phyloP scores from a whole-genome alignment of 2,888 invertebrate genomes.

The Lordiphosa fenestrarum region DNA sequence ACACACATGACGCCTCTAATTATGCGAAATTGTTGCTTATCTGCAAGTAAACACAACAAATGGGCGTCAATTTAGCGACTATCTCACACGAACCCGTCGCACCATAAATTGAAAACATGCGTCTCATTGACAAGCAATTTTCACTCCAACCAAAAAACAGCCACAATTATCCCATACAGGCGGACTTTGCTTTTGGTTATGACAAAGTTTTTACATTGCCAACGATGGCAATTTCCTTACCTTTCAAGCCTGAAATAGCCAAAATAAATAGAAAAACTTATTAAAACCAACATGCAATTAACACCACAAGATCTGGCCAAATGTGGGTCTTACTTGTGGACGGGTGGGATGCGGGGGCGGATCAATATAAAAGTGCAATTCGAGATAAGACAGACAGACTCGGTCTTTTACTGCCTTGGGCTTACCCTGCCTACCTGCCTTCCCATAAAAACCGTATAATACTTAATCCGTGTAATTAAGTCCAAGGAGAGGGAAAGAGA shows the following conservation, averaged over 20 bases:
- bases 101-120: constrained; percentile 17
- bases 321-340: constrained; percentile 27
- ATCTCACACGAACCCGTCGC: constrained; percentile 23
- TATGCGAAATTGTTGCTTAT: constrained; percentile 72
- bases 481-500: constrained; percentile 58
- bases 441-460: constrained; percentile 67
- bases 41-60: constrained; percentile 62
- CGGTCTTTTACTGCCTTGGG: constrained; percentile 6
- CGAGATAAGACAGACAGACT: constrained; percentile 42
- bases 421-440: constrained; percentile 27
- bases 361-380: constrained; percentile 68
- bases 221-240: constrained; percentile 54
- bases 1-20: constrained; percentile 61
- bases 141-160: constrained; percentile 58
- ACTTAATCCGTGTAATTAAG: constrained; percentile 76
- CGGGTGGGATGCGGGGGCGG: too few relatives aligned
- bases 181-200: constrained; percentile 46
- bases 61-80: constrained; percentile 53
- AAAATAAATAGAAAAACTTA: constrained; percentile 43
- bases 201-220: constrained; percentile 45
- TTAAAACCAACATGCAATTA: constrained; percentile 34
- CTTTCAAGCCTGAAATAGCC: constrained; percentile 39
- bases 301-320: constrained; percentile 39
- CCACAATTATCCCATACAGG: constrained; percentile 53
- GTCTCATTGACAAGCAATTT: constrained; percentile 43